Evolutionary conservation across 2,797 vertebrate species (phyloP), one percentile per base, ranked within the genome.

Genomic region (Parambassis ranga): DNA sequence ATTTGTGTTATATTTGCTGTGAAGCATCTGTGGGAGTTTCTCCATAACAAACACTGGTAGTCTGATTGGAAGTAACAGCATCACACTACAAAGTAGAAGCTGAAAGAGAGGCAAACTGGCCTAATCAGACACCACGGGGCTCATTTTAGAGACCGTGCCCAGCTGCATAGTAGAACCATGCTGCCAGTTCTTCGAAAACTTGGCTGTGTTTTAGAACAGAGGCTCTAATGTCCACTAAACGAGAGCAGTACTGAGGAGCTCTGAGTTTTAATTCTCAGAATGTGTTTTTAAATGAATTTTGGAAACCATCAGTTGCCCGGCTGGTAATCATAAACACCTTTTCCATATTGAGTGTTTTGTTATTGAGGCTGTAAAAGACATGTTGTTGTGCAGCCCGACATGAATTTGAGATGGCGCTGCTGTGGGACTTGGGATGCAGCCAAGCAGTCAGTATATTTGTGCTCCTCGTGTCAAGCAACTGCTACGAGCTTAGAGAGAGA

Each of bases 91-190:
- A 31, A 37, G 14, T 22, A 57, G 43, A 49, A 52, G 10, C 43
- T 46, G 37, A 51, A 48, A 38, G 13, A 35, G 27, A 56, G 23
- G 15, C 16, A 61, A 44, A 48, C 44, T 23, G 24, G 5, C 19
- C 15, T 28, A 26, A 50, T 64, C 13, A 31, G 55, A 31, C 33
- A 28, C 44, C n/a, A 20, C 10, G 37, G 23, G 47, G 22, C 50
- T 56, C 42, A 70, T 71, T 74, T 65, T 37, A n/a, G 27, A 60
- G 41, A 19, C 36, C 10, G 26, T 50, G 37, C 56, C 73, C 47
- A 50, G 39, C 59, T 28, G 24, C 30, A 36, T 28, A 36, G 48
- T 27, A 22, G 15, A 2, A 4, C 9, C 9, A n/a, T n/a, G n/a
- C 48, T 46, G 73, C 41, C 56, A 58, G 59, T 60, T 63, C 35